Conservation (phyloP, 2,113 vertebrate genomes). For the Apistogramma diplotaenia region DNA sequence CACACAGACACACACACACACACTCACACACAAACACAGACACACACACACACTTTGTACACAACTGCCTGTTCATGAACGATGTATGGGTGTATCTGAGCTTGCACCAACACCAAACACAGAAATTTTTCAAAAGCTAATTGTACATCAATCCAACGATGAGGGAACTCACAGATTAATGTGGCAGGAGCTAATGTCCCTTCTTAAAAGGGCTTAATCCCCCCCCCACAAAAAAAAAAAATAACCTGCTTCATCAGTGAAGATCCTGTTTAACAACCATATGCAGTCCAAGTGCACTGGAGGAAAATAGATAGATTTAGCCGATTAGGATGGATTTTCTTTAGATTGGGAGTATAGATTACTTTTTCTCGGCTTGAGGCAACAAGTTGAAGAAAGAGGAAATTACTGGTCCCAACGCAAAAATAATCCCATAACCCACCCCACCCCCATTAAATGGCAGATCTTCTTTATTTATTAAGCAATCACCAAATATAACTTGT, state of each 20-base stretch:
- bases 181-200: background rate
- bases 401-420: background rate
- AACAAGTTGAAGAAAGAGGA: background rate
- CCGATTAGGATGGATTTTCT: background rate
- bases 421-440: background rate
- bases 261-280: background rate
- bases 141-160: background rate
- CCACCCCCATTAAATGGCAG: background rate
- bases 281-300: background rate
- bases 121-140: background rate
- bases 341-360: background rate
- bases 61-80: background rate
- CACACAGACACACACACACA: conserved; percentile 10
- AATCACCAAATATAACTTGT: background rate
- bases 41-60: background rate
- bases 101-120: background rate
- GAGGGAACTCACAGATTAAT: background rate
- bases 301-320: background rate
- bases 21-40: background rate
- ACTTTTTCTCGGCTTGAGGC: background rate
- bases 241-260: background rate
- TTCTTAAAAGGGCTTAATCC: background rate
- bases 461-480: background rate
- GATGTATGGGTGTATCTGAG: background rate
- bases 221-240: background rate